Conservation (phyloP, 2,797 vertebrate species). For the Cirrhinus mrigala region DNA sequence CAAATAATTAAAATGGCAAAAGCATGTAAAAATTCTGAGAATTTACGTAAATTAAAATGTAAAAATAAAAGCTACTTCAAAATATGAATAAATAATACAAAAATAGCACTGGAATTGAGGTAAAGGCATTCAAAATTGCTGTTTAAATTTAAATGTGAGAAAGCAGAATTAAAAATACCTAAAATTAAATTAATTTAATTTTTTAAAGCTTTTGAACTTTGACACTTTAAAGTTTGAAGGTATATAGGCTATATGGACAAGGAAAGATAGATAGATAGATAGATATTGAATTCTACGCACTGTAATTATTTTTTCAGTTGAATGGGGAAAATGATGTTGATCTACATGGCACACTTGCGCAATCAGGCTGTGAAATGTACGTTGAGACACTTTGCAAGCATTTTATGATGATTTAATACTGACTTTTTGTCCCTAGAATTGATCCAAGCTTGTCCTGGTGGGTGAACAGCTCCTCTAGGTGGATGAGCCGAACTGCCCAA, state of each 20-base stretch:
- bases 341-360: neutral
- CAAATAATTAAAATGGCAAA: neutral
- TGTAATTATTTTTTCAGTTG: neutral
- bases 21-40: neutral
- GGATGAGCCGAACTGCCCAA: constrained; percentile 56
- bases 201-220: neutral
- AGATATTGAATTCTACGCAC: neutral
- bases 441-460: constrained; percentile 32
- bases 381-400: constrained; percentile 20
- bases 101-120: neutral
- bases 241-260: neutral
- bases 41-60: neutral
- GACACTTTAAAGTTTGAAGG: neutral
- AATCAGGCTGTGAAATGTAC: neutral
- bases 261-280: neutral
- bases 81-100: neutral
- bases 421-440: constrained; percentile 19
- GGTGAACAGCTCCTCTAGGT: constrained; percentile 52
- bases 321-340: neutral
- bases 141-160: neutral
- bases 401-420: constrained; percentile 22
- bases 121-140: neutral
- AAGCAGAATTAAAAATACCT: neutral
- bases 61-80: neutral
- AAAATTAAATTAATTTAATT: neutral